Evolutionary conservation across 2,113 vertebrate genomes (phyloP).

Genomic region (Rafetus swinhoei): DNA sequence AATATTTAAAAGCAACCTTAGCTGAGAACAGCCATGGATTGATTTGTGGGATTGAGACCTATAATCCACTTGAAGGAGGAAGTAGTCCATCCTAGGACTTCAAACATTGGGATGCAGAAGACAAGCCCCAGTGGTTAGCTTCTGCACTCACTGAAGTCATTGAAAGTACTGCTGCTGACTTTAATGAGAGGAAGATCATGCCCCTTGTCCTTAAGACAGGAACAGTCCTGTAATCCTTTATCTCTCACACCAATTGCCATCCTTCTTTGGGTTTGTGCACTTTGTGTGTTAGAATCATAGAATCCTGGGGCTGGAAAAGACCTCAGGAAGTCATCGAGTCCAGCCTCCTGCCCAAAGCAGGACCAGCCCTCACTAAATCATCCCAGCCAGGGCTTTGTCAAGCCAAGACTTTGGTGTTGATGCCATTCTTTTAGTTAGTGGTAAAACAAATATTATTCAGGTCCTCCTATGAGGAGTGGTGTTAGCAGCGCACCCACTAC

Average conservation of each 20-base stretch:
- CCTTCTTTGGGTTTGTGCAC: neutral
- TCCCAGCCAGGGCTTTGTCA: no score
- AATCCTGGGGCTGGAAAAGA: no score
- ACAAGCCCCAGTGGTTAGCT: neutral
- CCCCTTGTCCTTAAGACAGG: fast-evolving
- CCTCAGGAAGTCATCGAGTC: no score
- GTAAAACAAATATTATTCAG: neutral
- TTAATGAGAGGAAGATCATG: neutral
- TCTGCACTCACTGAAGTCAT: neutral
- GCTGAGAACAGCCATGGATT: neutral
- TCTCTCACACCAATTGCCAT: neutral
- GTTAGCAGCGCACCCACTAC: neutral
- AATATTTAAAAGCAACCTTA: neutral
- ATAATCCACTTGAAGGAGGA: neutral
- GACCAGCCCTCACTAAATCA: no score
- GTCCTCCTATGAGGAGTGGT: neutral
- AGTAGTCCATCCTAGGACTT: neutral
- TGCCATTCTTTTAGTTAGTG: neutral
- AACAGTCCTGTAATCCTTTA: neutral
- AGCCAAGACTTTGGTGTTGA: neutral
- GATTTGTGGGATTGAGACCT: neutral
- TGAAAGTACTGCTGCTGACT: neutral
- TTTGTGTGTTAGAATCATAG: neutral
- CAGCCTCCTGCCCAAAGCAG: no score
- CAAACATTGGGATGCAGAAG: neutral